Evolutionary conservation across 2,888 invertebrate species (phyloP).

Genomic region (Orthosia incerta): DNA sequence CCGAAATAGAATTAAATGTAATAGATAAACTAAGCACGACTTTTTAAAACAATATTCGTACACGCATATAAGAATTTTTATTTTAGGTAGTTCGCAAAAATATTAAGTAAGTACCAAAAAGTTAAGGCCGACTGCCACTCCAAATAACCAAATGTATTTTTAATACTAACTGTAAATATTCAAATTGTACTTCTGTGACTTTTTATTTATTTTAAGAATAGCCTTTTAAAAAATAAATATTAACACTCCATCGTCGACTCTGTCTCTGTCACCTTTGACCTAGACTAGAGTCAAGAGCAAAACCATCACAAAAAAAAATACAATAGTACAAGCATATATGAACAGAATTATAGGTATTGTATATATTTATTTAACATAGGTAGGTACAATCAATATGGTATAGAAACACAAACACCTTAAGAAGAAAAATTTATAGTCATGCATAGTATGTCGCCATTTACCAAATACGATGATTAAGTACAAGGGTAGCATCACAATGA

Average conservation of each 20-base stretch:
- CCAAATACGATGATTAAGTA: slow-evolving; percentile 22
- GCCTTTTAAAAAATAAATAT: too few relatives aligned
- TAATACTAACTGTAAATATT: too few relatives aligned
- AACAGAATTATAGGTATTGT: not conserved
- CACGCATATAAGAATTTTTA: too few relatives aligned
- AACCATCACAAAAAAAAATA: too few relatives aligned
- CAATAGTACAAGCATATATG: not conserved
- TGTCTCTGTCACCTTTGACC: too few relatives aligned
- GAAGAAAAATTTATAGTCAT: slow-evolving; percentile 7
- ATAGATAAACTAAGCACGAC: not conserved
- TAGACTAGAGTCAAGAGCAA: too few relatives aligned
- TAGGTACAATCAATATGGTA: not conserved
- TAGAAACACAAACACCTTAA: not conserved
- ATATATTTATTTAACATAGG: not conserved
- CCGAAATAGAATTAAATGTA: too few relatives aligned
- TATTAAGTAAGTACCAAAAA: too few relatives aligned
- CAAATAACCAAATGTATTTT: not conserved
- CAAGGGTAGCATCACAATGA: slow-evolving; percentile 25
- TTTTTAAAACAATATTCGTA: not conserved
- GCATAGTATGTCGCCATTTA: not conserved
- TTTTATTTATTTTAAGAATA: not conserved
- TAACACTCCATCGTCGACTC: too few relatives aligned
- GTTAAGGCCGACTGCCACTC: not conserved
- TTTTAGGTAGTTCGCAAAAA: too few relatives aligned
- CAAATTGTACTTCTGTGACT: too few relatives aligned